Evolutionary conservation across 2,888 invertebrate genomes (phyloP).

Genomic region (Calephelis perditalis): DNA sequence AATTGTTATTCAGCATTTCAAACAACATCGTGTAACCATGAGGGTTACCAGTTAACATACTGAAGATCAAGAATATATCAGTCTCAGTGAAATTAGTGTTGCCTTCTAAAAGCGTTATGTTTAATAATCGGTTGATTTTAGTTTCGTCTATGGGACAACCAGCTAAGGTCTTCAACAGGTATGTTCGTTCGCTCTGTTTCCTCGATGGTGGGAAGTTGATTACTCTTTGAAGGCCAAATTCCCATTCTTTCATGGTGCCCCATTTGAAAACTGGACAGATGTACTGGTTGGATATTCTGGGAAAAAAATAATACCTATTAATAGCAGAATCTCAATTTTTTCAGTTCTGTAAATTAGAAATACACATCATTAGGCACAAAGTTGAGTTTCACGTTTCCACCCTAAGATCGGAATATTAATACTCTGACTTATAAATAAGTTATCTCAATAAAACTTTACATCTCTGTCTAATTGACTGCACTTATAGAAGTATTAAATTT

Average conservation of each 20-base stretch:
- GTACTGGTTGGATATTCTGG: conserved; percentile 85
- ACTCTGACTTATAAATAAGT: too few relatives aligned
- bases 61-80: conserved; percentile 85
- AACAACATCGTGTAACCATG: conserved; percentile 85
- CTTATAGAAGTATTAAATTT: too few relatives aligned
- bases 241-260: conserved; percentile 89
- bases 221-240: conserved; percentile 87
- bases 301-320: conserved; percentile 17
- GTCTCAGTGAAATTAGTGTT: conserved; percentile 87
- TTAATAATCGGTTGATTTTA: conserved; percentile 81
- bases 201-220: conserved; percentile 85
- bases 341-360: too few relatives aligned
- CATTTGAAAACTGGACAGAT: conserved; percentile 90
- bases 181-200: conserved; percentile 86
- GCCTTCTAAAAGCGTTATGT: conserved; percentile 82
- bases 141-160: conserved; percentile 86
- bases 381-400: too few relatives aligned
- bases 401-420: too few relatives aligned
- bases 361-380: too few relatives aligned
- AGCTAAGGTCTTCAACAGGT: conserved; percentile 86
- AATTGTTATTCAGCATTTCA: conserved; percentile 83
- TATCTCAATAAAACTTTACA: too few relatives aligned
- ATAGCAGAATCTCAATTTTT: too few relatives aligned
- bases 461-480: too few relatives aligned
- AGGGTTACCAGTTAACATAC: conserved; percentile 84